A percentile compares a stretch with the other conserved stretches of the same genome.
Conservation (phyloP, 2,888 invertebrate genomes). For the Metallyticus violacea region DNA sequence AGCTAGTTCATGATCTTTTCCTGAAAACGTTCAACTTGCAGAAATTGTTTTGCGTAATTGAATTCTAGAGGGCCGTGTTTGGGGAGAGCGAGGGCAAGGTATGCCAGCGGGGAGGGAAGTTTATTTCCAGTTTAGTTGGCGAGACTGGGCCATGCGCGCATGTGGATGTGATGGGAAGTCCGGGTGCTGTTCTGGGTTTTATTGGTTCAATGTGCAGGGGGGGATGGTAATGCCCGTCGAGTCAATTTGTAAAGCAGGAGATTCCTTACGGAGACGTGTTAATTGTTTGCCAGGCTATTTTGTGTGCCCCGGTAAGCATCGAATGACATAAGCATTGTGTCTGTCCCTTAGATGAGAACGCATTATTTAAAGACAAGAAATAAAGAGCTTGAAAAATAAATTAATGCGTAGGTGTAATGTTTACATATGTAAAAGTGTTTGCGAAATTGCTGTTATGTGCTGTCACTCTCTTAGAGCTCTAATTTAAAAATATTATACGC, state of each 20-base stretch:
- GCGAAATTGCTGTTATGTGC: too few relatives aligned
- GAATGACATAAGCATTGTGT: background rate
- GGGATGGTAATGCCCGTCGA: too few relatives aligned
- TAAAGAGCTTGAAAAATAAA: too few relatives aligned
- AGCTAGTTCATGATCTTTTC: background rate
- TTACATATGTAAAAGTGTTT: too few relatives aligned
- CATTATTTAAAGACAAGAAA: background rate
- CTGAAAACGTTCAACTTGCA: background rate
- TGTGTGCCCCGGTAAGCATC: background rate
- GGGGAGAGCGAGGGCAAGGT: background rate
- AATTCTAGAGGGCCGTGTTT: background rate
- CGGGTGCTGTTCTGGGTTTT: background rate
- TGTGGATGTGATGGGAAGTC: background rate
- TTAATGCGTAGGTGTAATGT: too few relatives aligned
- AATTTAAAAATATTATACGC: too few relatives aligned
- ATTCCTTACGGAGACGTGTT: background rate
- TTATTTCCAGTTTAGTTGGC: background rate
- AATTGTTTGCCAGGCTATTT: background rate
- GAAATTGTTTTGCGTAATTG: constrained; percentile 11
- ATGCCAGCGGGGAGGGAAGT: background rate
- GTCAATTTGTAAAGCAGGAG: background rate
- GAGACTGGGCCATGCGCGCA: background rate
- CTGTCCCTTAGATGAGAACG: too few relatives aligned
- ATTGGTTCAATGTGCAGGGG: background rate
- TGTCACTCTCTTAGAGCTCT: too few relatives aligned